Conservation (phyloP, 2,888 invertebrate species). For the Apotomis capreana region DNA sequence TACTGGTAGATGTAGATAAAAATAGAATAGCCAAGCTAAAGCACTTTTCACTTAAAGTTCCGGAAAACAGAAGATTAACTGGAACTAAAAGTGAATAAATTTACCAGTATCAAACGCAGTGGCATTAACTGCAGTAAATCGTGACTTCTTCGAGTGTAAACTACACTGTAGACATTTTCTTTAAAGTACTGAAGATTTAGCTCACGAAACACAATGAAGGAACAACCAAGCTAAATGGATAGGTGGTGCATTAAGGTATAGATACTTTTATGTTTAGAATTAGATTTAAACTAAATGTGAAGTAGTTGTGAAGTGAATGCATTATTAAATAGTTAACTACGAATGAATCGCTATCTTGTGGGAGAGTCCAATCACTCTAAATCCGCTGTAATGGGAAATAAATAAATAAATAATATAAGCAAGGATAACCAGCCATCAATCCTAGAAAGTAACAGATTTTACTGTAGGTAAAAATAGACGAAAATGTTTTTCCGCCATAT, state of each 20-base stretch:
- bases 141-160: conserved; percentile 54
- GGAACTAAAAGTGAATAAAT: conserved; percentile 18
- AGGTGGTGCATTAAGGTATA: conserved; percentile 1
- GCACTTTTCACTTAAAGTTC: conserved; percentile 3
- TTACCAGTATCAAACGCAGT: conserved; percentile 47
- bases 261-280: background rate
- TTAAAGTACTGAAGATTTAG: conserved; percentile 56
- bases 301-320: too few relatives aligned
- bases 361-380: too few relatives aligned
- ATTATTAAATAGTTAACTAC: too few relatives aligned
- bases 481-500: too few relatives aligned
- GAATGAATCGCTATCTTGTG: too few relatives aligned
- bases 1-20: background rate
- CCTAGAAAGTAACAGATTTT: too few relatives aligned
- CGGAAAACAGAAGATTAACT: conserved; percentile 14
- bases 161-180: conserved; percentile 55
- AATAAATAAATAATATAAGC: too few relatives aligned
- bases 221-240: conserved; percentile 20
- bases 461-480: too few relatives aligned
- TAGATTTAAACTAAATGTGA: too few relatives aligned
- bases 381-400: too few relatives aligned
- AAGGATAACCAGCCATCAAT: too few relatives aligned
- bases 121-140: conserved; percentile 46
- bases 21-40: background rate
- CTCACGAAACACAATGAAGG: conserved; percentile 45